These are phyloP conservation scores for Oncorhynchus clarkii DNA, from an alignment of 2,113 vertebrate genomes.

Conservation along the genomic window DNA sequence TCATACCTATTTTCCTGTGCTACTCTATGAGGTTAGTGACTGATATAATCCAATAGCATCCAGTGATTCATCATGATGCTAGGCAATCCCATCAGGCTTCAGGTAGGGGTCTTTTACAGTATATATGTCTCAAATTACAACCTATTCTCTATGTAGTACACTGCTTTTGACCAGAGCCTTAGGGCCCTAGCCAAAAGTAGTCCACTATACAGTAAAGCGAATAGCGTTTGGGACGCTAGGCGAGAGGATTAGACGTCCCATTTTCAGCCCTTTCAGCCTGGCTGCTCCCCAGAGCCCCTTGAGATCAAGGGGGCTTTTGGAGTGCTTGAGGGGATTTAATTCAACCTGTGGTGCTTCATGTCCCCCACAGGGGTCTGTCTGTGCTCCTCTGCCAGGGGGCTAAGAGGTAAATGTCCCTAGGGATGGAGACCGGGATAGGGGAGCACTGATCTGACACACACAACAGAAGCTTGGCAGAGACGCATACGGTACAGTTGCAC, in stretches of 20 bases:
- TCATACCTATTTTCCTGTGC: conserved; percentile 45
- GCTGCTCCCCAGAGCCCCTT: conserved; percentile 38
- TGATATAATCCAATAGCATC: conserved; percentile 62
- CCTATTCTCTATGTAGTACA: no score
- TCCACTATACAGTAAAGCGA: no score
- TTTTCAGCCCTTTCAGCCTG: conserved; percentile 54
- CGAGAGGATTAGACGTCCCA: conserved; percentile 55
- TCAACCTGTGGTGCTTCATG: conserved; percentile 62
- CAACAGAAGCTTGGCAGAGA: no score
- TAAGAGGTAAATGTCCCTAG: conserved; percentile 57
- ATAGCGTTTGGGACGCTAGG: conserved; percentile 26
- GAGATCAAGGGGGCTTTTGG: conserved; percentile 61
- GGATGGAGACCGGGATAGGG: conserved; percentile 35
- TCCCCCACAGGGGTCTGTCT: conserved; percentile 25
- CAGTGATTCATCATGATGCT: conserved; percentile 65
- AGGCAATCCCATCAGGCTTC: conserved; percentile 44
- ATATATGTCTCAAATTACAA: not conserved
- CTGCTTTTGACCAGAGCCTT: no score
- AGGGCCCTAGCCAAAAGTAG: no score
- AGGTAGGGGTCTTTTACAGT: conserved; percentile 43
- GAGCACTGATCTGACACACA: conserved; percentile 57
- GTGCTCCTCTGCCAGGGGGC: conserved; percentile 56
- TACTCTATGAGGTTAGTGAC: conserved; percentile 3
- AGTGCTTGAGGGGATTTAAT: conserved; percentile 64
- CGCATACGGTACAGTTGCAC: no score